Evolutionary conservation across 2,797 vertebrate genomes (phyloP).

Genomic region (Anguilla anguilla): DNA sequence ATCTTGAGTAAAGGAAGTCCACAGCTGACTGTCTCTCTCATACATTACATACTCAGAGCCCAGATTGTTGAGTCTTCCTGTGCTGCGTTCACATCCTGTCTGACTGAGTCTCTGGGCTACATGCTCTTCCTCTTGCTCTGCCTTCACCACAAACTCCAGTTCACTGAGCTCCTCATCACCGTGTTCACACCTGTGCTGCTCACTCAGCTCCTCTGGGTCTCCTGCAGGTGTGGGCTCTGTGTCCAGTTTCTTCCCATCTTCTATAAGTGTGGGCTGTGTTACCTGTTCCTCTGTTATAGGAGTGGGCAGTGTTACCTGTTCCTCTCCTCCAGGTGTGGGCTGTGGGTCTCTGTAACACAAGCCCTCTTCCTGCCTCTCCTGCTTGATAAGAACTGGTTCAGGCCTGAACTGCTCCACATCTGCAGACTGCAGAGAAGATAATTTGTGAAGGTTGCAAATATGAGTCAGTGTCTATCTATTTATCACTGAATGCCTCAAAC

Average conservation of each 20-base stretch:
- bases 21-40: conserved; percentile 65
- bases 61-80: conserved; percentile 50
- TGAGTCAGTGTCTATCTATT: background rate
- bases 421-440: conserved; percentile 22
- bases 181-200: conserved; percentile 19
- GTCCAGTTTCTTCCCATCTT: background rate
- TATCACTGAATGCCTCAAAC: background rate
- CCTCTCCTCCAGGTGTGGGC: background rate
- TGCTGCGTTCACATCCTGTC: conserved; percentile 57
- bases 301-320: conserved; percentile 1
- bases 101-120: conserved; percentile 44
- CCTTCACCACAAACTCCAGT: conserved; percentile 65
- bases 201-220: conserved; percentile 6
- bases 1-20: conserved; percentile 68
- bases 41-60: conserved; percentile 59
- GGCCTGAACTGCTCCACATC: conserved; percentile 11
- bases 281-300: background rate
- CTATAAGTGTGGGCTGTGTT: background rate
- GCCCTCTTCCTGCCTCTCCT: conserved; percentile 31
- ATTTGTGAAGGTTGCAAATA: background rate
- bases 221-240: background rate
- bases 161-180: conserved; percentile 38
- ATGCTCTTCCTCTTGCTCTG: conserved; percentile 62
- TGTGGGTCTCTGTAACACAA: conserved; percentile 25
- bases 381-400: conserved; percentile 25